Percentiles rank a stretch among this genome's conserved stretches.
Conservation (phyloP, 2,888 invertebrate species). For the Epinotia brunnichana region DNA sequence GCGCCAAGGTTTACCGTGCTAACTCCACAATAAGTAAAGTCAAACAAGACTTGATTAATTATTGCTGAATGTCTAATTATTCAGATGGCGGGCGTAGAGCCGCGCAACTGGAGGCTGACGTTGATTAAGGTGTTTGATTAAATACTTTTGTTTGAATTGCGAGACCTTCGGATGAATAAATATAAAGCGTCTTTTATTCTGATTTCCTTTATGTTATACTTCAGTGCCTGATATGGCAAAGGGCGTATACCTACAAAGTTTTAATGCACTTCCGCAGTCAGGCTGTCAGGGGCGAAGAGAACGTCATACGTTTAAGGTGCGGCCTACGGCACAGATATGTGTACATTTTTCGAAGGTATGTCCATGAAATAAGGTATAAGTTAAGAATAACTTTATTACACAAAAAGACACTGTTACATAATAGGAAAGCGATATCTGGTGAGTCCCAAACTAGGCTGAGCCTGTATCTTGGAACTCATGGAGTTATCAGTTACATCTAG, state of each 20-base stretch:
- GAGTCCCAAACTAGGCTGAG: too few species aligned
- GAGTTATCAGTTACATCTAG: too few species aligned
- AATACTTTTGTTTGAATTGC: neutral
- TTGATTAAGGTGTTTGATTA: neutral
- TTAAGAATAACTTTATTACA: too few species aligned
- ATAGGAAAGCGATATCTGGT: too few species aligned
- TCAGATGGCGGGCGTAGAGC: neutral
- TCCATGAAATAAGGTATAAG: too few species aligned
- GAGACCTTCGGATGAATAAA: neutral
- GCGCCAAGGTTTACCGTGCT: neutral
- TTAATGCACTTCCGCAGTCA: conserved; percentile 3
- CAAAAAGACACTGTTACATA: too few species aligned
- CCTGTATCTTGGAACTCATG: too few species aligned
- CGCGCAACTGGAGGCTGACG: conserved; percentile 4
- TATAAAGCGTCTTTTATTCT: neutral
- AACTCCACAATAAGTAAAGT: neutral
- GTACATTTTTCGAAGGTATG: neutral
- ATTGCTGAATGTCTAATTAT: neutral
- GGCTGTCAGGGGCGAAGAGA: neutral
- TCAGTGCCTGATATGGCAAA: neutral
- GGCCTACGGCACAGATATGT: neutral
- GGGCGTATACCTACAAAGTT: neutral
- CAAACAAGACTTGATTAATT: neutral
- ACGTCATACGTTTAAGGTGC: neutral
- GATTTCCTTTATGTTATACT: neutral